Base-by-base conservation (phyloP, 23 tunicate species). In the Trididemnum clinides region DNA sequence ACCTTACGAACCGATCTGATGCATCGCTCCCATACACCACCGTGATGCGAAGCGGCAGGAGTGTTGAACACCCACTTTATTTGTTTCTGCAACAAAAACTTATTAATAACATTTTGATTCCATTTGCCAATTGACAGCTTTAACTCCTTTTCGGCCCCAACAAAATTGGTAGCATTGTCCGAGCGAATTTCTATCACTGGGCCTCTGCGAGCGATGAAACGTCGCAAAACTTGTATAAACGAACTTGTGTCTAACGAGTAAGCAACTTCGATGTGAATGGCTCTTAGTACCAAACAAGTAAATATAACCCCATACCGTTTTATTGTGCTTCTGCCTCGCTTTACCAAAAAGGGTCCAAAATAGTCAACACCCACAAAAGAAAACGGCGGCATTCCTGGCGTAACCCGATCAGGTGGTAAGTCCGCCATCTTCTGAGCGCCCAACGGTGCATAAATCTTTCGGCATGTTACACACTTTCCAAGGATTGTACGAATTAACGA, bases 81-180 rank as follows among this genome's bases (percentile, higher is more conserved):
- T n/a, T 71, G 69, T 28, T 85, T 51, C 33, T 73, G 88, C 37
- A 74, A 73, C 21, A 36, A 27, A 75, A 75, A 44, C 25, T 5
- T 5, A 25, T 75, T 22, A 25, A 39, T 75, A 39, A 33, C 0
- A 15, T 59, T 37, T 30, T 86, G 85, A 39, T 86, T 63, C 84
- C 75, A 57, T 78, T 39, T 33, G 2, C 10, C 26, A 22, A 78
- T 57, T 6, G n/a, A 34, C 21, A 25, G 36, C 1, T 32, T 64
- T 22, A 86, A 27, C 83, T 86, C 84, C 2, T 64, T 33, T 30
- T 86, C 58, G 0, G 78, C 84, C 5, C 84, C 84, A 6, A 64
- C 77, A 63, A 86, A 62, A 63, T 86, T 86, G 2, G 90, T 78
- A 4, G 85, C 90, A 64, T 64, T 57, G 38, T 86, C 90, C 25